Percentiles rank a stretch among this genome's conserved stretches.
phyloP scores from a whole-genome alignment of 2,113 vertebrate species.

The Falco punctatus region DNA sequence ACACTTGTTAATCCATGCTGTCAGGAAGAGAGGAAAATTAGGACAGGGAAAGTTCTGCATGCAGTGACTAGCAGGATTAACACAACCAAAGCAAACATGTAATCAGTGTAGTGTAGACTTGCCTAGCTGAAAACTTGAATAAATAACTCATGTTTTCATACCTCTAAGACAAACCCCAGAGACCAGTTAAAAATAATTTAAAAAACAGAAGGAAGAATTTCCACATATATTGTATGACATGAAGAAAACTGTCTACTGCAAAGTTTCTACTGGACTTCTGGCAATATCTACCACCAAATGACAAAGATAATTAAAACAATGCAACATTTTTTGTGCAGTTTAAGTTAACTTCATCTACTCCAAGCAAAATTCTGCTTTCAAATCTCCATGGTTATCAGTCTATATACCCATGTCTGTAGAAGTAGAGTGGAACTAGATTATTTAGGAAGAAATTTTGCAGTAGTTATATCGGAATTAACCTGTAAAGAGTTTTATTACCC shows the following conservation, averaged over 20 bases:
- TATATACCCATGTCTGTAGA: not conserved
- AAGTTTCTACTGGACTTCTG: not conserved
- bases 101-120: not conserved
- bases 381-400: not conserved
- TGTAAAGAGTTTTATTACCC: not conserved
- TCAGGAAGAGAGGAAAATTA: not conserved
- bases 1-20: not conserved
- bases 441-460: not conserved
- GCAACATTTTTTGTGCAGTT: rapidly evolving
- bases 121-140: not conserved
- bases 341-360: not conserved
- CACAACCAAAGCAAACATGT: not conserved
- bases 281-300: not conserved
- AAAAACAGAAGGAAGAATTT: not conserved
- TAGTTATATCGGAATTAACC: not conserved
- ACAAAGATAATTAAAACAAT: not conserved
- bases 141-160: not conserved
- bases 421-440: not conserved
- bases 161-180: not conserved
- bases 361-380: not conserved
- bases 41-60: not conserved
- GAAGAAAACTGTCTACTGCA: not conserved
- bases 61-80: not conserved
- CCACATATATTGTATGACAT: not conserved
- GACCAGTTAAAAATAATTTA: not conserved